Base-by-base conservation (phyloP, 2,113 vertebrate genomes). In the Podarcis cretensis region DNA sequence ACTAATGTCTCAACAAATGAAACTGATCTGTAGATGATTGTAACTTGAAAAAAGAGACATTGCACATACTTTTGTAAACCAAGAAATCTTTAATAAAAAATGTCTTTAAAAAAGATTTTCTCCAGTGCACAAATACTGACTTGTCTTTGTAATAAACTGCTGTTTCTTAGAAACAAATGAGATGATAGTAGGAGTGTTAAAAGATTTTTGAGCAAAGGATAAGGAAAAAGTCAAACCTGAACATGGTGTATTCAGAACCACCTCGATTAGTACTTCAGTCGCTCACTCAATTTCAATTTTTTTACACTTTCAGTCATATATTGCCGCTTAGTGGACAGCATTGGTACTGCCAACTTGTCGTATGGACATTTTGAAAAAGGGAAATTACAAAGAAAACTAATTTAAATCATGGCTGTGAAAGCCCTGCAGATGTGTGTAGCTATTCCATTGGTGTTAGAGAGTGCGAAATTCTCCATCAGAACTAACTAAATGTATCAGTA, bases 271-370 rank as follows among this genome's bases (percentile, higher is more conserved):
- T 35, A 48, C 66, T 35, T 40, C 23, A 78, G 59, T 79, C 59
- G 1, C n/a, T 59, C 79, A 63, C 75, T 57, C 16, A 8, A 5
- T n/a, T 57, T 77, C 65, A 37, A 8, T 9, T 9, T 78, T 59
- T 48, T 8, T 78, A 43, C 21, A 32, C 25, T 88, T 0, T 32
- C 77, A 2, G 75, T 90, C 0, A 30, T 82, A 91, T 5, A 81
- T 66, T 91, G 93, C 94, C 94, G 86, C 80, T 89, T 25, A 87
- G 93, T 83, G 94, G 94, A 48, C 76, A 37, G 37, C 10, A 8
- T 25, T 30, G 9, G 89, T 86, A 80, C 73, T 32, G 78, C 25
- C 21, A 54, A 40, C 86, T 18, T 65, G 68, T 20, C 23, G 18
- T 6, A 35, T 37, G 23, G 25, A 37, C 32, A 23, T 84, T 37